These are phyloP conservation scores for Acrocyrtus sp. DNA, from an alignment of 2,888 invertebrate species.

Conservation along the genomic window DNA sequence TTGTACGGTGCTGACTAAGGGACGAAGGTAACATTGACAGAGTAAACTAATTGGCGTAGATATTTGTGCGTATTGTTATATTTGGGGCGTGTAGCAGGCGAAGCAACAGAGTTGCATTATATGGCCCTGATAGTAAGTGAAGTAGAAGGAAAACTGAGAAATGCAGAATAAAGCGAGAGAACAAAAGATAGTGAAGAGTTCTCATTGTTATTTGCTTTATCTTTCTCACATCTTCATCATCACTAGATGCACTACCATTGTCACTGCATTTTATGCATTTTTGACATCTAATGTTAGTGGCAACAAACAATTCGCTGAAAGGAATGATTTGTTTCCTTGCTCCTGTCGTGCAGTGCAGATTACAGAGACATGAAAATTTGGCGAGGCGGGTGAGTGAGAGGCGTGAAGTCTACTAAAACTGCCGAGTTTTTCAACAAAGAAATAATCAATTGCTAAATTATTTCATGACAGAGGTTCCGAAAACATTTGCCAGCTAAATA, in stretches of 20 bases:
- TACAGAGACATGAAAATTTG: no score
- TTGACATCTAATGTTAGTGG: not conserved
- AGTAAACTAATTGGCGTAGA: not conserved
- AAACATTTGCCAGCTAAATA: no score
- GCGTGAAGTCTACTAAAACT: no score
- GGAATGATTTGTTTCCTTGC: no score
- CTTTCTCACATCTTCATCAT: not conserved
- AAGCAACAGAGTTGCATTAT: not conserved
- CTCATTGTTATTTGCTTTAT: not conserved
- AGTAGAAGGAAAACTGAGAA: constrained; percentile 25
- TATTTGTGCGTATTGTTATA: constrained; percentile 21
- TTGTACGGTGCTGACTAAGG: no score
- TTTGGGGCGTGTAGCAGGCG: constrained; percentile 33
- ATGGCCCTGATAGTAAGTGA: constrained; percentile 42
- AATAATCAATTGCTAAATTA: no score
- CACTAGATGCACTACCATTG: not conserved
- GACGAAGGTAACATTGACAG: no score
- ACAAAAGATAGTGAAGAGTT: not conserved
- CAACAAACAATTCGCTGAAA: not conserved
- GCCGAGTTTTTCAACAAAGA: no score
- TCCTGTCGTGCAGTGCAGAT: no score
- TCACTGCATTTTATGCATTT: constrained; percentile 3
- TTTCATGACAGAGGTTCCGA: no score
- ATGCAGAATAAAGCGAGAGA: not conserved
- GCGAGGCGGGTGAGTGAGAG: no score